These are phyloP conservation scores for Nycticryphes semicollaris DNA, from an alignment of 2,113 vertebrate species.

Conservation along the genomic window DNA sequence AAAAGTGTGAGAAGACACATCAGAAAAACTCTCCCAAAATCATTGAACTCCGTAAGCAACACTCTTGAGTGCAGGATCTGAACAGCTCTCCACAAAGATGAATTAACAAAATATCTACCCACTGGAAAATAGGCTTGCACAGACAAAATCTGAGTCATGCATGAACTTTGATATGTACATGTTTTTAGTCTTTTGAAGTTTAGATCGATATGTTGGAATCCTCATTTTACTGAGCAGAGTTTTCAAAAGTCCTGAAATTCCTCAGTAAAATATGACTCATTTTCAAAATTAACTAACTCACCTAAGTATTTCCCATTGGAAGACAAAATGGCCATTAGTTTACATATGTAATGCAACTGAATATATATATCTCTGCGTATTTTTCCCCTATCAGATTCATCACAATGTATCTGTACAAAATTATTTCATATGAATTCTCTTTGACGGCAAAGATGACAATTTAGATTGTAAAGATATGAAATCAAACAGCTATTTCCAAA, in stretches of 20 bases:
- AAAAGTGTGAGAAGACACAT: background rate
- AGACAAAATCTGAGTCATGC: background rate
- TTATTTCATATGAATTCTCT: background rate
- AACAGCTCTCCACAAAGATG: background rate
- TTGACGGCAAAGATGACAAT: background rate
- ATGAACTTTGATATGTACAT: background rate
- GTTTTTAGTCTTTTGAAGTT: background rate
- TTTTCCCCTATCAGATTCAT: background rate
- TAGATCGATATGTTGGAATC: background rate
- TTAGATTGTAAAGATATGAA: background rate
- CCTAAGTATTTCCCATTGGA: background rate
- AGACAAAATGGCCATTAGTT: background rate
- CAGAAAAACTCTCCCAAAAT: background rate
- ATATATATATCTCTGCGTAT: fast-evolving
- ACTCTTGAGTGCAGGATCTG: background rate
- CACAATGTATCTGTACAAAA: background rate
- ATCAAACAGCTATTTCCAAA: background rate
- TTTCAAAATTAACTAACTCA: background rate
- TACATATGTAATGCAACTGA: background rate
- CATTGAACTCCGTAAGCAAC: background rate
- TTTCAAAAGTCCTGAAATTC: background rate
- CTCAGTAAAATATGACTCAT: background rate
- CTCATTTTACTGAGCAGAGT: background rate
- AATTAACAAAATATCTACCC: background rate
- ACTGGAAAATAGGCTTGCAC: background rate